Evolutionary conservation across 2,888 invertebrate genomes (phyloP), one percentile per base, ranked within the genome.

Genomic region (Agapostemon virescens): DNA sequence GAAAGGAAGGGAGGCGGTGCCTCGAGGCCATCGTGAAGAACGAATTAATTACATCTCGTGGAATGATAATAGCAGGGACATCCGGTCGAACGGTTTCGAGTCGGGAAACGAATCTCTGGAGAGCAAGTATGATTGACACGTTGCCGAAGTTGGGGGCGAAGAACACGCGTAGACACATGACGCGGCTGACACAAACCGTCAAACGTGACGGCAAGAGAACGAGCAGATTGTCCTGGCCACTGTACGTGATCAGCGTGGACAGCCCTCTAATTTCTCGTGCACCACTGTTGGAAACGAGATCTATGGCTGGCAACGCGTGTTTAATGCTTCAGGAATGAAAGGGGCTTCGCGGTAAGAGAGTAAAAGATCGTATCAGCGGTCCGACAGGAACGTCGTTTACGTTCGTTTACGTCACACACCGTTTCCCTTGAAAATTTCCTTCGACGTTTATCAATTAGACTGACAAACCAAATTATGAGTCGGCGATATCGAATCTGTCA

Each of bases 231-330:
- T 85, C 74, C 81, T 84, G 82, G 68, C 82, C 77, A 80, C 77
- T 74, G 85, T 88, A 90, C 90, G 90, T 90, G 90, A 90, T 87
- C 89, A 87, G 88, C 87, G 85, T 89, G 79, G 84, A 67, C 85
- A 83, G 75, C 73, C 69, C 83, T 72, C 69, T 81, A 81, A 85
- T 85, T 85, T 79, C 83, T 61, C 69, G 63, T 67, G 61, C 30
- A 67, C 61, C 68, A 33, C 36, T 52, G 74, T 66, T 74, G 82
- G 30, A 42, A 81, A 69, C 74, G 75, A 75, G 69, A 83, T 64
- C 26, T 63, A 23, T n/a, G 23, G 66, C 9, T 40, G 49, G 55
- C 45, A 68, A 69, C 49, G 42, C 66, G 33, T 67, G 69, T 73
- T 74, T 82, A 77, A 77, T 74, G 30, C 36, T 55, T 7, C 7